Conservation (phyloP, 2,888 invertebrate genomes). For the Eubasilissa splendida region DNA sequence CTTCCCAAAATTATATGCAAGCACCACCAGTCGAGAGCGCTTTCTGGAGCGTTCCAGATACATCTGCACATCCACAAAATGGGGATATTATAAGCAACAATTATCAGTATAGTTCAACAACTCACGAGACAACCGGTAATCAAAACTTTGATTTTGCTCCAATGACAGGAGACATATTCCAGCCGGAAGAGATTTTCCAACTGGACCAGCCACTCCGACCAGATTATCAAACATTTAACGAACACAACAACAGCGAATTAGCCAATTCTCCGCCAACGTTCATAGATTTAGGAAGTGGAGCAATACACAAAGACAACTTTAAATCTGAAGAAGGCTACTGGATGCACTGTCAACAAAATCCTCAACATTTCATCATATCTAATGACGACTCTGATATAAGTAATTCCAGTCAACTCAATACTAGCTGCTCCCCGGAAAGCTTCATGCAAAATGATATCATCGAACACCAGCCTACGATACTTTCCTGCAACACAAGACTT, state of each 20-base stretch:
- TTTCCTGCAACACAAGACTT: slow-evolving; percentile 58
- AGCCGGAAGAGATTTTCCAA: slow-evolving; percentile 85
- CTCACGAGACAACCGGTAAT: slow-evolving; percentile 63
- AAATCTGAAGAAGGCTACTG: slow-evolving; percentile 75
- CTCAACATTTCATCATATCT: slow-evolving; percentile 68
- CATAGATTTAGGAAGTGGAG: slow-evolving; percentile 81
- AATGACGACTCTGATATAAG: slow-evolving; percentile 71
- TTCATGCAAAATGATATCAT: slow-evolving; percentile 64
- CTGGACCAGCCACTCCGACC: slow-evolving; percentile 81
- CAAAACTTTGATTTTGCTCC: slow-evolving; percentile 74
- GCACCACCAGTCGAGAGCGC: slow-evolving; percentile 59
- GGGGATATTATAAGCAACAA: slow-evolving; percentile 61
- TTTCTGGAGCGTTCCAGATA: slow-evolving; percentile 65
- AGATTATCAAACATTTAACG: slow-evolving; percentile 73
- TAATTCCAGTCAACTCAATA: slow-evolving; percentile 64
- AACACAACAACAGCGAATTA: slow-evolving; percentile 64
- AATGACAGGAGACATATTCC: slow-evolving; percentile 79
- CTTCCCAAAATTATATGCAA: slow-evolving; percentile 47
- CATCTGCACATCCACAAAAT: slow-evolving; percentile 64
- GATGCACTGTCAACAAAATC: slow-evolving; percentile 74
- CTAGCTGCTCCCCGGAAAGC: slow-evolving; percentile 72
- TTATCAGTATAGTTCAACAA: slow-evolving; percentile 65
- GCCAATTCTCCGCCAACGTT: slow-evolving; percentile 80
- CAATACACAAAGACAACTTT: slow-evolving; percentile 74
- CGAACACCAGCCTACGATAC: slow-evolving; percentile 59